Evolutionary conservation across 53 echinoderm and acorn worm genomes (phyloP).

Genomic region (Echinometra lucunter): DNA sequence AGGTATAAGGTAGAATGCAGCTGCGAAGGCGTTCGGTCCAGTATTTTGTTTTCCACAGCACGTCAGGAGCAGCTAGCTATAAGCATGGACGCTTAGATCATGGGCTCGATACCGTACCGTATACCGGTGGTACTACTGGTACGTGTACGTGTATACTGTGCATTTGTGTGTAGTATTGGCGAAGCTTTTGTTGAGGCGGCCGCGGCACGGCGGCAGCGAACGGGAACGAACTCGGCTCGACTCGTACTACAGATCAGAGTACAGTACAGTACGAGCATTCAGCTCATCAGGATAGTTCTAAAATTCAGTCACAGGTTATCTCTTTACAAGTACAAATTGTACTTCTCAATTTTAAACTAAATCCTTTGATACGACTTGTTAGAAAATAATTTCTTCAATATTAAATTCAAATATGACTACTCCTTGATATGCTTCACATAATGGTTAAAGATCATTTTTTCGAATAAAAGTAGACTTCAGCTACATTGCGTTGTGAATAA

Average conservation of each 20-base stretch:
- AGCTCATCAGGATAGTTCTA: background rate
- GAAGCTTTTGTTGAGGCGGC: background rate
- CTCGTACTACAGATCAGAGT: no score
- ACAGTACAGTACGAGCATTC: no score
- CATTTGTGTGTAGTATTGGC: background rate
- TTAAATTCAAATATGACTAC: background rate
- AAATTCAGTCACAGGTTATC: background rate
- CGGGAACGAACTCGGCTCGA: background rate
- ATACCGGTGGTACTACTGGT: no score
- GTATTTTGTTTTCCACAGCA: background rate
- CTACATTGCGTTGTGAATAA: background rate
- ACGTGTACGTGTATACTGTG: background rate
- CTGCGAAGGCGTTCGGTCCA: background rate
- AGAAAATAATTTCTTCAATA: background rate
- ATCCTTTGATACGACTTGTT: background rate
- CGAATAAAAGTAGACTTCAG: background rate
- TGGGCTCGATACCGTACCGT: no score
- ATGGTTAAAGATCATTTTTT: background rate
- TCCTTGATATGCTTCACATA: background rate
- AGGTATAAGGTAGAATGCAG: background rate
- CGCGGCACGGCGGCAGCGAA: background rate
- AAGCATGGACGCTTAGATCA: no score
- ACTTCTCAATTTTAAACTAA: background rate
- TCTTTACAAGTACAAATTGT: background rate
- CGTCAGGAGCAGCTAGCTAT: no score